Base-by-base conservation (phyloP, 2,888 invertebrate genomes). In the Bedellia somnulentella region DNA sequence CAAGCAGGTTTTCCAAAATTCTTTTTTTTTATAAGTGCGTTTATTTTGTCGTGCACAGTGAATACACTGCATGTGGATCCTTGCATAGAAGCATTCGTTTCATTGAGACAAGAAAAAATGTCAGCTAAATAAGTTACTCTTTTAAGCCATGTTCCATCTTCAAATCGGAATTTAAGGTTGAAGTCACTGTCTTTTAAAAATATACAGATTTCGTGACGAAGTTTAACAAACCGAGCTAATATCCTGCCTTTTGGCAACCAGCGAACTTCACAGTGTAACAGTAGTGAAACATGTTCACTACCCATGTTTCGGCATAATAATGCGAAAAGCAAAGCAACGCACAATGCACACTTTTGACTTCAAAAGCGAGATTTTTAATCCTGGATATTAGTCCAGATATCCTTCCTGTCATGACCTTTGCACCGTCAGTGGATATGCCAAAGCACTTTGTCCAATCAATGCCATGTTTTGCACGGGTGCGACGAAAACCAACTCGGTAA, bases 161-260 rank as follows among this genome's bases (percentile, higher is more conserved):
- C 33, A 33, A 29, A 33, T 33, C 29, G 22, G 13, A 29, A 29
- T 10, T 33, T 33, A 26, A 31, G 28, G 22, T 30, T 31, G 24
- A 27, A 30, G 28, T 31, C 31, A 30, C n/a, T n/a, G n/a, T n/a
- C n/a, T n/a, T n/a, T n/a, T n/a, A n/a, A n/a, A n/a, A n/a, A n/a
- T n/a, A n/a, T n/a, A n/a, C n/a, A 35, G 25, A 36, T 36, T 34
- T 33, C 31, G 22, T 36, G 34, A 31, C 31, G 31, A 34, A 36
- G 36, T 34, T 36, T 34, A 34, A 36, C 31, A 36, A 36, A 34
- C 30, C 36, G 30, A 31, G 33, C 34, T 31, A 35, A 35, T 34
- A 35, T 33, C 30, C 33, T 35, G 30, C 33, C 24, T 30, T 24
- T 33, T 34, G 35, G 27, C 33, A 35, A 33, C 35, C 35, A 35